Conservation (phyloP, 2,797 vertebrate species). For the Pseudochirops corinnae region DNA sequence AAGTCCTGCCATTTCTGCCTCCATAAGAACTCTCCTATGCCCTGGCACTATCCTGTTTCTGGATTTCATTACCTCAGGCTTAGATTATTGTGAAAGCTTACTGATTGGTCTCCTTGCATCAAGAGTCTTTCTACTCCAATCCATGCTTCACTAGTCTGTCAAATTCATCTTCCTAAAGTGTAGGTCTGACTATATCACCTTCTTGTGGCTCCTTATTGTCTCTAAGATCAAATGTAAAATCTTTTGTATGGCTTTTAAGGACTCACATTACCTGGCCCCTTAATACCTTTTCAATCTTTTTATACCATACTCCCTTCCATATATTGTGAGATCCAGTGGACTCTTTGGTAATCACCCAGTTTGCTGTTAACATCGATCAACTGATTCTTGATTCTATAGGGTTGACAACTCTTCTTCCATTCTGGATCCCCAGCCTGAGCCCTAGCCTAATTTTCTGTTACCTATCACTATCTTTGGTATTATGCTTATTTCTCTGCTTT, state of each 20-base stretch:
- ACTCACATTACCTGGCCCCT: not conserved
- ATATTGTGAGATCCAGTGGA: not conserved
- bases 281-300: not conserved
- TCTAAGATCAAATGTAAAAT: not conserved
- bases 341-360: not conserved
- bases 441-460: not conserved
- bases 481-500: not conserved
- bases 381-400: not conserved
- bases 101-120: not conserved
- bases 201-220: not conserved
- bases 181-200: not conserved
- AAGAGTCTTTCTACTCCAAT: not conserved
- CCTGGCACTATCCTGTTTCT: not conserved
- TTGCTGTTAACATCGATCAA: not conserved
- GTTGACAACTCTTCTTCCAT: not conserved
- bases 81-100: not conserved
- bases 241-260: not conserved
- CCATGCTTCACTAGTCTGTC: not conserved
- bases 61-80: not conserved
- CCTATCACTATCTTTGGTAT: not conserved
- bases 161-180: not conserved
- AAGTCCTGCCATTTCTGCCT: not conserved
- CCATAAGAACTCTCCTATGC: not conserved
- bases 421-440: not conserved
- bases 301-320: not conserved